Conservation (phyloP, 2,797 vertebrate genomes). For the Oophaga sylvatica region DNA sequence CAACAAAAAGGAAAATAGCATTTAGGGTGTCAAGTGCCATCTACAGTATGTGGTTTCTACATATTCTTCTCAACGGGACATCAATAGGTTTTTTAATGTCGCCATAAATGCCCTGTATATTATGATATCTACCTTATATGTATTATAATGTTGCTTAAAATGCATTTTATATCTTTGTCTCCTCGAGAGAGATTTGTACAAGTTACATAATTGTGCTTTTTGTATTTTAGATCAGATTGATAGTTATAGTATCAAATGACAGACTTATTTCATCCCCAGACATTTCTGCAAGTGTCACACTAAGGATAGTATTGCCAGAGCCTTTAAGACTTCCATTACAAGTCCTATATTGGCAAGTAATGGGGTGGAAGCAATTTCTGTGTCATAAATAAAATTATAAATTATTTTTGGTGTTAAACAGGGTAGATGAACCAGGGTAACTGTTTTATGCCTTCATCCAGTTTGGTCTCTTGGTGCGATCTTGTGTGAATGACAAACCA, state of each 20-base stretch:
- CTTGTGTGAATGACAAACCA: background rate
- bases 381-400: background rate
- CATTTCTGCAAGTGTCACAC: background rate
- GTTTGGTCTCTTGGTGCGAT: background rate
- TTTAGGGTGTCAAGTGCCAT: background rate
- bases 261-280: background rate
- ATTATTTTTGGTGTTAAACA: background rate
- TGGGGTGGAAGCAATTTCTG: background rate
- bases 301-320: constrained; percentile 5
- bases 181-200: background rate
- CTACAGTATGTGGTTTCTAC: background rate
- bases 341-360: background rate
- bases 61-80: background rate
- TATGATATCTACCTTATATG: background rate
- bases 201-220: background rate
- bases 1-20: background rate
- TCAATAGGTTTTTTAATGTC: background rate
- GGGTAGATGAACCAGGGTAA: background rate
- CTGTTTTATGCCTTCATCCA: background rate
- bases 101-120: background rate
- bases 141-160: background rate
- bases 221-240: background rate
- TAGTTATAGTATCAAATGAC: background rate
- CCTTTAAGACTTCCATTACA: background rate
- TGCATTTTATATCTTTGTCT: background rate